A percentile compares a stretch with the other conserved stretches of the same genome.
phyloP scores from a whole-genome alignment of 1,140 invertebrate species.

The Nomia melanderi region DNA sequence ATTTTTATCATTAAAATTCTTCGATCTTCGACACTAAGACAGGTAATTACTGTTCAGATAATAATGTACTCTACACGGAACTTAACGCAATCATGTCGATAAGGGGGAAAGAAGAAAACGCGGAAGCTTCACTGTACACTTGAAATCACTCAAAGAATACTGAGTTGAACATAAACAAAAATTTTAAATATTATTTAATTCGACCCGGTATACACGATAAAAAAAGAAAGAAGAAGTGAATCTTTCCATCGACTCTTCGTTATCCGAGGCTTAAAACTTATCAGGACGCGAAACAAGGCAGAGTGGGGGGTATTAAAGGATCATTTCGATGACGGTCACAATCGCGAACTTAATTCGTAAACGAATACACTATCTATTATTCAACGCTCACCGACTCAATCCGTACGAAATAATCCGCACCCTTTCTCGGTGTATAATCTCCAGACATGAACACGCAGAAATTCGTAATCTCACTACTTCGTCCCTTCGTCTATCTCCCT shows the following conservation, averaged over 20 bases:
- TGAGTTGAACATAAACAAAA: background rate
- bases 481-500: slow-evolving; percentile 20
- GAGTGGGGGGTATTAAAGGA: background rate
- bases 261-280: background rate
- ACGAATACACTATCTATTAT: slow-evolving; percentile 37
- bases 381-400: slow-evolving; percentile 33
- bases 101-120: background rate
- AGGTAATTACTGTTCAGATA: background rate
- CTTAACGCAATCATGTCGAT: background rate
- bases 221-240: background rate
- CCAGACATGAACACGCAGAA: slow-evolving; percentile 33
- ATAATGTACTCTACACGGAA: background rate
- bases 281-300: slow-evolving; percentile 21
- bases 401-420: slow-evolving; percentile 30
- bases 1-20: background rate
- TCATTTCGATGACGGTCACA: slow-evolving; percentile 21
- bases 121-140: background rate
- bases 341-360: slow-evolving; percentile 20
- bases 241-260: background rate
- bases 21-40: background rate
- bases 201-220: background rate
- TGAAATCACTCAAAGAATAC: slow-evolving; percentile 21
- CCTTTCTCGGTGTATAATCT: slow-evolving; percentile 12
- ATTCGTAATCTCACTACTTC: slow-evolving; percentile 43
- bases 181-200: background rate